phyloP scores from a whole-genome alignment of 2,797 vertebrate species.

The Muraenolepis orangiensis region DNA sequence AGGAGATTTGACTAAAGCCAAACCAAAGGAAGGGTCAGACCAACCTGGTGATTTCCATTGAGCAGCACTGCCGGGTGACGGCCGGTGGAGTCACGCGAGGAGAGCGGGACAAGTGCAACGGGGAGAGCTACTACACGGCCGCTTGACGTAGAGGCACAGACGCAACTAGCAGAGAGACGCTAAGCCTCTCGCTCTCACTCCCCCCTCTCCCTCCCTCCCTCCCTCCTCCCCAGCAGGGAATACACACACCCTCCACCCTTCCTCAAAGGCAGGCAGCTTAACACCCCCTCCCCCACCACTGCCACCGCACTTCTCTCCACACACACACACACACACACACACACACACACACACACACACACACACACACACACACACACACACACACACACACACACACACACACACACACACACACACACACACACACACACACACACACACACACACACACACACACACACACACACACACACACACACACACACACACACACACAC shows the following conservation, averaged over 20 bases:
- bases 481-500: no score
- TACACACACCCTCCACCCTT: constrained; percentile 32
- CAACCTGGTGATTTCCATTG: constrained; percentile 52
- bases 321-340: no score
- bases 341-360: no score
- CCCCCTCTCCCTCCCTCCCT: background rate
- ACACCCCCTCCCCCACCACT: background rate
- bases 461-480: no score
- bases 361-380: no score
- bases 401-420: no score
- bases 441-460: no score
- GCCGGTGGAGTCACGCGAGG: constrained; percentile 21
- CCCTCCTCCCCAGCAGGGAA: constrained; percentile 52
- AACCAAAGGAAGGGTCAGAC: constrained; percentile 14
- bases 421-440: no score
- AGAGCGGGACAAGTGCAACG: constrained; percentile 21
- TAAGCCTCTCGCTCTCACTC: constrained; percentile 30
- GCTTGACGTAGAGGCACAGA: constrained; percentile 47
- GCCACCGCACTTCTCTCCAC: no score
- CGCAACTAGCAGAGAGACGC: constrained; percentile 56
- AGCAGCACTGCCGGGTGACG: constrained; percentile 28
- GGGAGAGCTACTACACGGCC: constrained; percentile 32
- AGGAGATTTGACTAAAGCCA: background rate
- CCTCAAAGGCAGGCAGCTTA: constrained; percentile 9
- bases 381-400: no score